phyloP scores from a whole-genome alignment of 2,797 vertebrate genomes.

The Lacerta agilis region DNA sequence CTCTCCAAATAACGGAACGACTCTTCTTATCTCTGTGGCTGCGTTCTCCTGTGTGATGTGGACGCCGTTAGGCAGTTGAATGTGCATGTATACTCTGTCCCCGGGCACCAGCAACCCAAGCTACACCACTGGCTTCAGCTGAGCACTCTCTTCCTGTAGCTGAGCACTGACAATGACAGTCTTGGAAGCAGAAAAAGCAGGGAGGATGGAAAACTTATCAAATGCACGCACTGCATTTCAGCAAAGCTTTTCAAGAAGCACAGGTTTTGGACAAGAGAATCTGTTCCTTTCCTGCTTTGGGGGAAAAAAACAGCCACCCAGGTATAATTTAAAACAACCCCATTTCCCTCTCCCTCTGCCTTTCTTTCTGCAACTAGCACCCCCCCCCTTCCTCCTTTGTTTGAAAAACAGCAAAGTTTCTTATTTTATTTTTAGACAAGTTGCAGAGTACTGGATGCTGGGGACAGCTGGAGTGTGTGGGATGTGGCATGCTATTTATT shows the following conservation, averaged over 20 bases:
- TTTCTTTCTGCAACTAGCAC: slow-evolving; percentile 44
- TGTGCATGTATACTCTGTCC: too few species aligned
- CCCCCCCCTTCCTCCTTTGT: slow-evolving; percentile 34
- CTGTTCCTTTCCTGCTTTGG: slow-evolving; percentile 11
- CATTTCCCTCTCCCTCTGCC: slow-evolving; percentile 7
- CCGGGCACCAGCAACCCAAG: too few species aligned
- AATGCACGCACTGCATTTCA: not conserved
- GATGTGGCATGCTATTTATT: slow-evolving; percentile 80
- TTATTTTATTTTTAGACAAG: slow-evolving; percentile 77
- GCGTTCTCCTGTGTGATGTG: too few species aligned
- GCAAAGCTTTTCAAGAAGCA: not conserved
- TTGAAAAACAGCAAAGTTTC: slow-evolving; percentile 69
- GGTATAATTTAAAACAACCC: slow-evolving; percentile 28
- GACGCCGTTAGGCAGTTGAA: too few species aligned
- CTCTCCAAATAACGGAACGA: too few species aligned
- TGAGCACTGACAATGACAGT: not conserved
- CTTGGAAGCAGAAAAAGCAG: not conserved
- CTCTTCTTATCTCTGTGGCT: too few species aligned
- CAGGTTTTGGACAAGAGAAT: not conserved
- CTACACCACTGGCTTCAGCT: too few species aligned
- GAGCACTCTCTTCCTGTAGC: not conserved
- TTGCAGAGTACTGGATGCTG: slow-evolving; percentile 74
- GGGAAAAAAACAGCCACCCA: not conserved
- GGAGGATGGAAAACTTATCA: not conserved
- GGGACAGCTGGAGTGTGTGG: slow-evolving; percentile 83